Evolutionary conservation across 2,113 vertebrate species (phyloP).

Genomic region (Kryptolebias marmoratus): DNA sequence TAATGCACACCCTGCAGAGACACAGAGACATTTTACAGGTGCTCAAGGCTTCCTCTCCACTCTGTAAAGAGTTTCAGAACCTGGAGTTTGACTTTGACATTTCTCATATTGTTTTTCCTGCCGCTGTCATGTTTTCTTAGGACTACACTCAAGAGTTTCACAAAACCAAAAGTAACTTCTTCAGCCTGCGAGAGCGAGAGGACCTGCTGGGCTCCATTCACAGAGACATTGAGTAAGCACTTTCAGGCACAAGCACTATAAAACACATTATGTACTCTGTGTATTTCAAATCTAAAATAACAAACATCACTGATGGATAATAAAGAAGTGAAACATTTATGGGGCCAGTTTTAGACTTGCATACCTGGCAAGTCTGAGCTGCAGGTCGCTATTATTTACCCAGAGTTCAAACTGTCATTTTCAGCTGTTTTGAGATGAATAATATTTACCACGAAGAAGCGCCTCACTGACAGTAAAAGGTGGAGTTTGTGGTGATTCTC

Average conservation of each 20-base stretch:
- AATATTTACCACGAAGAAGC: too few relatives aligned
- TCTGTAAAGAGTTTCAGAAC: neutral
- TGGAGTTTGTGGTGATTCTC: neutral
- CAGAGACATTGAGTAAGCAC: constrained; percentile 96
- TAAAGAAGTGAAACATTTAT: neutral
- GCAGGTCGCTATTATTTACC: neutral
- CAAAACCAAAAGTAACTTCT: constrained; percentile 96
- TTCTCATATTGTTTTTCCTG: neutral
- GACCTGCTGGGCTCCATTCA: constrained; percentile 94
- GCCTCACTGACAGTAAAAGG: neutral
- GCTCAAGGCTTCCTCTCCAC: neutral
- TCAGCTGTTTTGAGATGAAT: neutral
- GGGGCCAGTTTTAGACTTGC: neutral
- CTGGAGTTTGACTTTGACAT: neutral
- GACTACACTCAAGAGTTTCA: constrained; percentile 96
- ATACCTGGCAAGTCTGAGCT: neutral
- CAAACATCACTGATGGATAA: neutral
- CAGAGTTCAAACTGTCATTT: neutral
- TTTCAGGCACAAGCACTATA: neutral
- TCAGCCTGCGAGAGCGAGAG: constrained; percentile 90
- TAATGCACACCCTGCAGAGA: constrained; percentile 94
- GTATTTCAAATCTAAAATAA: neutral
- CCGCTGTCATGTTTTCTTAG: constrained; percentile 64
- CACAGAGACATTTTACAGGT: constrained; percentile 97
- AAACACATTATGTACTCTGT: neutral